Conservation (phyloP, 2,797 vertebrate species). For the Myotis planiceps region DNA sequence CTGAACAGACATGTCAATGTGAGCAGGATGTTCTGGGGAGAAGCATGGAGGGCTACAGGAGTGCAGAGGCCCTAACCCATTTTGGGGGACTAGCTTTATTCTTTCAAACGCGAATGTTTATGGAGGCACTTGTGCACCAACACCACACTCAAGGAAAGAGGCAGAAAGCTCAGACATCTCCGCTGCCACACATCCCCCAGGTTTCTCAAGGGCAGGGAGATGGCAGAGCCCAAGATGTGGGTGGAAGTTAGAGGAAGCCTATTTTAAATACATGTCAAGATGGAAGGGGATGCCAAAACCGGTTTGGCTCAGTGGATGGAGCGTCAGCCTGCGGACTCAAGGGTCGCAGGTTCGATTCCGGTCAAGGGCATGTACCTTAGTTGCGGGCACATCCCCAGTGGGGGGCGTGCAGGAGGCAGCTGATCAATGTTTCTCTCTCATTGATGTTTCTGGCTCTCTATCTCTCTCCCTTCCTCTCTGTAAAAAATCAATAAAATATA, state of each 20-base stretch:
- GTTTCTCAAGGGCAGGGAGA: not conserved
- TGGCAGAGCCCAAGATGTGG: not conserved
- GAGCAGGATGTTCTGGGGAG: not conserved
- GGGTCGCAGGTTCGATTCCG: too few relatives aligned
- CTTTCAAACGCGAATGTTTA: not conserved
- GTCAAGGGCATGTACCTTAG: too few relatives aligned
- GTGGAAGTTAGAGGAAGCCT: not conserved
- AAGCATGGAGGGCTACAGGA: not conserved
- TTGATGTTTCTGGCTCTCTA: too few relatives aligned
- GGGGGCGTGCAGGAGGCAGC: too few relatives aligned
- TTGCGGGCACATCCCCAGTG: too few relatives aligned
- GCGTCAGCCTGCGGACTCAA: too few relatives aligned
- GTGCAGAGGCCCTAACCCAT: not conserved
- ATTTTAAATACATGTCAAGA: not conserved
- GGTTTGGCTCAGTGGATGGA: too few relatives aligned
- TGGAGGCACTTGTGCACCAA: not conserved
- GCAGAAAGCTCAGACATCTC: not conserved
- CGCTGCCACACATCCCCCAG: not conserved
- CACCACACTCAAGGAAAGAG: not conserved
- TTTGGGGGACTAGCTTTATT: not conserved
- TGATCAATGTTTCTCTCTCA: too few relatives aligned
- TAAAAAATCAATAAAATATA: too few relatives aligned
- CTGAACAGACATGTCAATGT: not conserved
- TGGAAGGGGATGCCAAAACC: too few relatives aligned
- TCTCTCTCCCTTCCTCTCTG: too few relatives aligned